phyloP scores from a whole-genome alignment of 2,888 invertebrate species.

The Gymnoscelis rufifasciata region DNA sequence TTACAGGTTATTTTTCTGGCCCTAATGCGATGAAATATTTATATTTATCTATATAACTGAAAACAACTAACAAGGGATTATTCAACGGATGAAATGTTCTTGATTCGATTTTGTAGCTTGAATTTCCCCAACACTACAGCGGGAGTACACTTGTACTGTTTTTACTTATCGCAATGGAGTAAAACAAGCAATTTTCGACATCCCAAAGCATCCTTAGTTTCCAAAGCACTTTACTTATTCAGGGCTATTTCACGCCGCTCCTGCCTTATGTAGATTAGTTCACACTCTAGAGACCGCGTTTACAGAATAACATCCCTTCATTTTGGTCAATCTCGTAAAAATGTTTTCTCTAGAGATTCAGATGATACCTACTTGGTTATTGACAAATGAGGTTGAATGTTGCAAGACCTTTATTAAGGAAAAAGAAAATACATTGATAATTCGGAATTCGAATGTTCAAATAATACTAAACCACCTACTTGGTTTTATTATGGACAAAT shows the following conservation, averaged over 20 bases:
- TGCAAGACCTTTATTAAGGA: background rate
- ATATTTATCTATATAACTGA: too few species aligned
- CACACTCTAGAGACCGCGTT: slow-evolving; percentile 22
- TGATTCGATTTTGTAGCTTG: too few species aligned
- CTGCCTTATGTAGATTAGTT: slow-evolving; percentile 46
- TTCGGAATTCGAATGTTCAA: too few species aligned
- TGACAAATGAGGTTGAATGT: background rate
- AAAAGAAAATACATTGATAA: too few species aligned
- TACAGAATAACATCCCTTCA: slow-evolving; percentile 25
- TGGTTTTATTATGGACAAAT: too few species aligned
- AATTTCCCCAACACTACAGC: too few species aligned
- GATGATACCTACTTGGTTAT: background rate
- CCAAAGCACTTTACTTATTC: slow-evolving; percentile 40
- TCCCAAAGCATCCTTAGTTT: slow-evolving; percentile 8
- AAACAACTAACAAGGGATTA: too few species aligned
- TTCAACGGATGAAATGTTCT: too few species aligned
- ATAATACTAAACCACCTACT: too few species aligned
- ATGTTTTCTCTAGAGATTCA: slow-evolving; percentile 3
- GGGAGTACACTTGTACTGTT: background rate
- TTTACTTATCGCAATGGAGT: background rate
- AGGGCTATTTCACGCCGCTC: slow-evolving; percentile 32
- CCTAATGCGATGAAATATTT: too few species aligned
- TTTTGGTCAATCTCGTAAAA: slow-evolving; percentile 19
- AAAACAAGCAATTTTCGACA: slow-evolving; percentile 5
- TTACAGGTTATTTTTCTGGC: too few species aligned